Conservation (phyloP, 2,888 invertebrate genomes). For the Trichacis sp. region DNA sequence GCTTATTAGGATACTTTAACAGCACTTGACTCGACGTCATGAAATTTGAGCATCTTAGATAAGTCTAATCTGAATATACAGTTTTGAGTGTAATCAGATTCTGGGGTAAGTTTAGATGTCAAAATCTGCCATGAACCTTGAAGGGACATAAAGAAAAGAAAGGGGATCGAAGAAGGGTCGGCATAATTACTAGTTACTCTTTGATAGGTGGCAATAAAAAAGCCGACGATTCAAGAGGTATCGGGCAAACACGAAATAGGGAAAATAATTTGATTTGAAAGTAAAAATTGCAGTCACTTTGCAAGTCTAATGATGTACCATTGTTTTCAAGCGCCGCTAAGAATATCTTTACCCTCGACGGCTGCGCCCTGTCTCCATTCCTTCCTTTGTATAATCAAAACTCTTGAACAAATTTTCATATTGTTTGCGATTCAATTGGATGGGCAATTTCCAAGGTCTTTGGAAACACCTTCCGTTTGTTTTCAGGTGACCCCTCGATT, state of each 20-base stretch:
- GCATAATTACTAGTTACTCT: conserved; percentile 23
- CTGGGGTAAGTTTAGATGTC: no score
- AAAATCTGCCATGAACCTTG: no score
- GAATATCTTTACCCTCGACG: conserved; percentile 52
- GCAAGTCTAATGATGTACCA: conserved; percentile 65
- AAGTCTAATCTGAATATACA: no score
- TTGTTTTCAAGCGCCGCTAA: conserved; percentile 61
- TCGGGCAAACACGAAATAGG: conserved; percentile 63
- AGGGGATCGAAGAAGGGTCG: background rate
- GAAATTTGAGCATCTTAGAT: no score
- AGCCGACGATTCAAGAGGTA: conserved; percentile 53
- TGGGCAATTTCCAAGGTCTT: conserved; percentile 66
- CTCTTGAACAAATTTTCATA: conserved; percentile 68
- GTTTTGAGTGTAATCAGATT: no score
- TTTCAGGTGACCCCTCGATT: conserved; percentile 31
- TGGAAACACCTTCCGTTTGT: conserved; percentile 57
- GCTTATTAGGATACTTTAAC: no score
- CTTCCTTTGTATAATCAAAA: conserved; percentile 67
- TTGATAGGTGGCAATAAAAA: conserved; percentile 43
- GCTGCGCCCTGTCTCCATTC: conserved; percentile 38
- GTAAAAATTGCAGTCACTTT: conserved; percentile 64
- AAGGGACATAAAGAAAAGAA: no score
- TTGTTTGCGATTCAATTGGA: conserved; percentile 68
- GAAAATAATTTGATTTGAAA: conserved; percentile 67
- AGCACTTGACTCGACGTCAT: no score